Percentiles rank a stretch among this genome's conserved stretches.
These are phyloP conservation scores for Plagiodera versicolora DNA, from an alignment of 2,888 invertebrate genomes.

Conservation along the genomic window DNA sequence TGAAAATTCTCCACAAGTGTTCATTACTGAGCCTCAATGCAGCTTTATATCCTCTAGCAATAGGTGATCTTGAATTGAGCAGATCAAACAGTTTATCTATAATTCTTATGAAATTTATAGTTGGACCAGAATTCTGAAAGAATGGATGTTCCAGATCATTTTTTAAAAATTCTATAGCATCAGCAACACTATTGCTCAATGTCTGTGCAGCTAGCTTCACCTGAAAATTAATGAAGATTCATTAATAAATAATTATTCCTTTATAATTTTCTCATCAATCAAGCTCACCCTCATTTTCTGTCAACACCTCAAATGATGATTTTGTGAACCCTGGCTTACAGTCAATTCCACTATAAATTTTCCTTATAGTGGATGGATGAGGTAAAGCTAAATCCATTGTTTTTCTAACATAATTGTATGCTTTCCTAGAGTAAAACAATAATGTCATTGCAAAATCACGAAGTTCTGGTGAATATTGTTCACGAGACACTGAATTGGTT, in stretches of 20 bases:
- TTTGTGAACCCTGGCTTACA: constrained; percentile 6
- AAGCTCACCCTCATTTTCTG: constrained; percentile 2
- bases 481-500: not conserved
- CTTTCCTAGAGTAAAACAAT: constrained; percentile 24
- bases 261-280: no score
- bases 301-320: constrained; percentile 8
- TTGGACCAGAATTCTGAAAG: constrained; percentile 31
- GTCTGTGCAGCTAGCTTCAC: constrained; percentile 19
- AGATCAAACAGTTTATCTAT: constrained; percentile 37
- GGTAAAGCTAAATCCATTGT: constrained; percentile 17
- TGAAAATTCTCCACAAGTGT: constrained; percentile 10
- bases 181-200: constrained; percentile 30
- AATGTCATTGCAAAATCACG: constrained; percentile 21
- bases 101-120: constrained; percentile 30
- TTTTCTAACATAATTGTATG: constrained; percentile 23
- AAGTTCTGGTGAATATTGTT: constrained; percentile 6
- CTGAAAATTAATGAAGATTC: not conserved
- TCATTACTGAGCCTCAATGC: constrained; percentile 16
- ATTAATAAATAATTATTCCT: no score
- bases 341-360: no score
- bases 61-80: constrained; percentile 31
- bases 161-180: constrained; percentile 34
- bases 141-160: constrained; percentile 26
- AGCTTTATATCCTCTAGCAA: constrained; percentile 22
- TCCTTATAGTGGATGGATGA: constrained; percentile 15